Percentiles rank a stretch among this genome's conserved stretches.
These are phyloP conservation scores for Heliconius ethilla DNA, from an alignment of 2,888 invertebrate genomes.

Conservation along the genomic window DNA sequence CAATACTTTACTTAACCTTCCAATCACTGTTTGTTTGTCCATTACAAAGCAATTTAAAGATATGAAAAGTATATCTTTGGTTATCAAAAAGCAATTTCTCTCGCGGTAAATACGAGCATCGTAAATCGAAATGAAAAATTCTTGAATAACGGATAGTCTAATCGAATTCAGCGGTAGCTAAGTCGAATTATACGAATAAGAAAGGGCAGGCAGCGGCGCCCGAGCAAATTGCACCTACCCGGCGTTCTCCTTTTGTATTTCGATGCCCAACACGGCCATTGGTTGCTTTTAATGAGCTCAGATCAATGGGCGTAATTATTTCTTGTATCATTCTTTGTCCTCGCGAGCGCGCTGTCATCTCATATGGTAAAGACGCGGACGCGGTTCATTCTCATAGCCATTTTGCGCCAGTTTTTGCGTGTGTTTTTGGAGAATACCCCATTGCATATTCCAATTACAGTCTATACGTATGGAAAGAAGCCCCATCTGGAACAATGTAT, in stretches of 20 bases:
- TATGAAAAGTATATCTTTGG: constrained; percentile 23
- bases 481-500: constrained; percentile 64
- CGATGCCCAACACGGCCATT: constrained; percentile 62
- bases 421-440: constrained; percentile 70
- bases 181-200: constrained; percentile 72
- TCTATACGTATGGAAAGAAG: constrained; percentile 52
- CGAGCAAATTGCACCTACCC: constrained; percentile 72
- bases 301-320: constrained; percentile 81
- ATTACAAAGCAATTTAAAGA: constrained; percentile 23
- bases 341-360: constrained; percentile 70
- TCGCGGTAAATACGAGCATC: constrained; percentile 34
- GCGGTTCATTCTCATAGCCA: constrained; percentile 49
- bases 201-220: constrained; percentile 71
- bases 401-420: constrained; percentile 62
- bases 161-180: constrained; percentile 69
- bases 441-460: constrained; percentile 65
- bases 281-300: constrained; percentile 76
- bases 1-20: neutral
- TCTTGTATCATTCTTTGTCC: constrained; percentile 75
- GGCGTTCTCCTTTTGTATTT: constrained; percentile 66
- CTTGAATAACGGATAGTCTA: constrained; percentile 64
- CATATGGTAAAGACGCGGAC: constrained; percentile 56
- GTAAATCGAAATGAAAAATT: constrained; percentile 63
- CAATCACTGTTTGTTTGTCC: constrained; percentile 10
- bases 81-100: constrained; percentile 28